Evolutionary conservation across 2,113 vertebrate species (phyloP).

Genomic region (Anhinga rufa): DNA sequence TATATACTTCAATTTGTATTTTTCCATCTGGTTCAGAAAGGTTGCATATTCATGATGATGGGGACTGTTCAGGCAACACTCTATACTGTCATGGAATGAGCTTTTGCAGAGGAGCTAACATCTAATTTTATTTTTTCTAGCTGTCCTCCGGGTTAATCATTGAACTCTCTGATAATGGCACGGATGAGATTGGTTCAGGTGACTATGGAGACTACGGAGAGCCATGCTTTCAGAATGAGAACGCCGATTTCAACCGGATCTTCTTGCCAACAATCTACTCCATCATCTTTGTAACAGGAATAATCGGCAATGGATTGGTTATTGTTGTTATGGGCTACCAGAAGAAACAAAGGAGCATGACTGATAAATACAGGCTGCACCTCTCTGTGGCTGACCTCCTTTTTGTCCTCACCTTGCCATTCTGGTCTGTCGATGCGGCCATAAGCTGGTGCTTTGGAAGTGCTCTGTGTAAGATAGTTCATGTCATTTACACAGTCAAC

Average conservation of each 20-base stretch:
- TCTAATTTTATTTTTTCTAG: slow-evolving; percentile 35
- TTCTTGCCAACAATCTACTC: slow-evolving; percentile 90
- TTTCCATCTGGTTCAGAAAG: background rate
- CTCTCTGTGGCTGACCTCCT: slow-evolving; percentile 95
- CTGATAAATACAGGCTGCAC: slow-evolving; percentile 95
- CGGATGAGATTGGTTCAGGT: slow-evolving; percentile 66
- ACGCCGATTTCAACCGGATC: slow-evolving; percentile 81
- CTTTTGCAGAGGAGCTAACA: background rate
- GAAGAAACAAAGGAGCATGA: slow-evolving; percentile 92
- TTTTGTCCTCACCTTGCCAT: slow-evolving; percentile 92
- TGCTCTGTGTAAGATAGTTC: slow-evolving; percentile 86
- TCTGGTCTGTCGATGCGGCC: slow-evolving; percentile 93
- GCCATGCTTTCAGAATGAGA: slow-evolving; percentile 73
- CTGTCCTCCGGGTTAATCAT: slow-evolving; percentile 55
- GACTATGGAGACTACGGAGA: slow-evolving; percentile 74
- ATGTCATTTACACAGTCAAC: slow-evolving; percentile 96
- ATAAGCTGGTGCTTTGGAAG: slow-evolving; percentile 89
- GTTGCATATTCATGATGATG: background rate
- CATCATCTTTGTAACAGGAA: slow-evolving; percentile 90
- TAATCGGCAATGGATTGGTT: slow-evolving; percentile 93
- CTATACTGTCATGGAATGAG: background rate
- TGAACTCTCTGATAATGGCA: slow-evolving; percentile 72
- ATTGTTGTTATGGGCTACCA: slow-evolving; percentile 96
- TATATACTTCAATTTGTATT: background rate
- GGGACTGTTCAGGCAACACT: background rate